Evolutionary conservation across 2,113 vertebrate genomes (phyloP), one percentile per base, ranked within the genome.

Genomic region (Mobula birostris): DNA sequence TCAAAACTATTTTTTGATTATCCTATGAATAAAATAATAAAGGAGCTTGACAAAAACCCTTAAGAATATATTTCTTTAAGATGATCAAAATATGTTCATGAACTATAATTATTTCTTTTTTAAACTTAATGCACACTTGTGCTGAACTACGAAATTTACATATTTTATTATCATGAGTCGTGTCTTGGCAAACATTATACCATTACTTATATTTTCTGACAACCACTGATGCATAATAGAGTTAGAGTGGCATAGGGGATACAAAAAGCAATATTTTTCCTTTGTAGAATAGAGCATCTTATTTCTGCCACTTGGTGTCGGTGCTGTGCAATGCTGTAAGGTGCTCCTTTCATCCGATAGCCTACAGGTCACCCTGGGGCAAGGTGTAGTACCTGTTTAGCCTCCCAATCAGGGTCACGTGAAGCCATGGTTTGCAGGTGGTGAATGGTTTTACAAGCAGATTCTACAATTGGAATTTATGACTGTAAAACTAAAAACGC

Each of bases 71-170:
- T 61, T 61, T 61, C 56, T 29, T 56, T 85, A 58, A 87, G 24
- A 12, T 29, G 82, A 85, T 85, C 32, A 27, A 85, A 8, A 58
- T 56, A 24, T 2, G 6, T 21, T 11, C 27, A 56, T 15, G 83
- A 87, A 87, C 58, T 87, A 56, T 29, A 87, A 87, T 87, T 61
- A 87, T 87, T 87, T 87, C 79, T 61, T 2, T 87, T 3, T n/a
- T 87, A 24, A 87, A 11, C 83, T 40, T 56, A 48, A 40, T 6
- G 6, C 36, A 87, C 24, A 27, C 76, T 87, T 87, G 58, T 19
- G 27, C 56, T 87, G 9, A 24, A 58, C 12, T 87, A 87, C 12
- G 8, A 87, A 24, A 56, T 7, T 61, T 6, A 48, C 48, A 48
- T 2, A 12, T 29, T 80, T 82, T 82, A 36, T 12, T 19, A 40